Percentiles rank a stretch among this genome's conserved stretches.
These are phyloP conservation scores for Bombus haemorrhoidalis DNA, from an alignment of 1,140 invertebrate species.

Conservation along the genomic window DNA sequence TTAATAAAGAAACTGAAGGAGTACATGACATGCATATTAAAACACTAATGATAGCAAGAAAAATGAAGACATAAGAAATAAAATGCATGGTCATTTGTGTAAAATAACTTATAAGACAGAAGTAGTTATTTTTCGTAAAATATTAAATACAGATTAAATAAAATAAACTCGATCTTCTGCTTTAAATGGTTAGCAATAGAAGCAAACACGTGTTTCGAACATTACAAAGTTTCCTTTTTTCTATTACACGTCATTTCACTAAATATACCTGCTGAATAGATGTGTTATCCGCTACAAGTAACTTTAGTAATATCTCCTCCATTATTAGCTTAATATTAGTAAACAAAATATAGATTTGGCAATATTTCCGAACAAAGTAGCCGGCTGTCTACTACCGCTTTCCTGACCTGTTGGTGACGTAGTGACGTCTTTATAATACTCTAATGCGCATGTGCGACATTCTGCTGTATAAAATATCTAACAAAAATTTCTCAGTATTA, in stretches of 20 bases:
- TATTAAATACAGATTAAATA: neutral
- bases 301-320: slow-evolving; percentile 83
- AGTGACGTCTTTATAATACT: slow-evolving; percentile 19
- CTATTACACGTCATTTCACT: slow-evolving; percentile 3
- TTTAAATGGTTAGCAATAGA: slow-evolving; percentile 29
- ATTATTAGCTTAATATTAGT: slow-evolving; percentile 68
- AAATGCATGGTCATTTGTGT: neutral
- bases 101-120: neutral
- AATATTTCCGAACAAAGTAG: slow-evolving; percentile 27
- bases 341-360: slow-evolving; percentile 34
- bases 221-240: neutral
- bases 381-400: slow-evolving; percentile 43
- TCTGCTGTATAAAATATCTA: neutral
- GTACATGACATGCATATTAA: slow-evolving; percentile 44
- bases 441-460: neutral
- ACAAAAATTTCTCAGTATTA: neutral
- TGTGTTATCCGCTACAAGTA: slow-evolving; percentile 82
- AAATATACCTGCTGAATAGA: slow-evolving; percentile 83
- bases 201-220: slow-evolving; percentile 65
- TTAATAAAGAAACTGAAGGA: slow-evolving; percentile 13
- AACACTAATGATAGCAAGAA: neutral
- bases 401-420: slow-evolving; percentile 42
- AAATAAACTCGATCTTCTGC: neutral
- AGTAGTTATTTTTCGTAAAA: neutral
- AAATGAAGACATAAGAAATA: too few relatives aligned